phyloP scores from a whole-genome alignment of 2,113 vertebrate genomes.

The Eulacestoma nigropectus region DNA sequence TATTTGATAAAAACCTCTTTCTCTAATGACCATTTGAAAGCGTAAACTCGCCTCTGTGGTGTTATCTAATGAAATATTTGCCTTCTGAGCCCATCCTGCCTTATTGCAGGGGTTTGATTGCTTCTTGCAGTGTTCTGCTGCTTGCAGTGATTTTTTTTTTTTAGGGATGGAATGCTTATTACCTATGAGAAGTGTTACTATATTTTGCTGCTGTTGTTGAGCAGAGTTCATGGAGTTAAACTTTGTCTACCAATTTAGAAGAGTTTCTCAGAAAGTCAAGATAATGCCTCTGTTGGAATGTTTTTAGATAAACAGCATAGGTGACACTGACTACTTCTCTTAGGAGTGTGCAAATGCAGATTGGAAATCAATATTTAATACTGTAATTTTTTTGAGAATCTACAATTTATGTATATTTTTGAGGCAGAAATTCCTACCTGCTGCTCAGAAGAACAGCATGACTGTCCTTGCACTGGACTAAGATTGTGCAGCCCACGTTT shows the following conservation, averaged over 20 bases:
- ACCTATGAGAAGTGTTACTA: neutral
- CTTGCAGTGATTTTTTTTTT: neutral
- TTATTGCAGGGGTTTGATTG: neutral
- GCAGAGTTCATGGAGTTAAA: neutral
- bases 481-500: neutral
- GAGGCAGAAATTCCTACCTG: neutral
- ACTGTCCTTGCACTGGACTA: rapidly evolving
- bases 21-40: neutral
- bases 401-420: neutral
- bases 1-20: neutral
- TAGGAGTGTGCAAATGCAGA: neutral
- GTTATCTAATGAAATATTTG: neutral
- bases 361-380: neutral
- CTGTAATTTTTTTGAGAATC: neutral
- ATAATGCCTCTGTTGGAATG: neutral
- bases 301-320: neutral
- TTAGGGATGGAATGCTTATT: neutral
- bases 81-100: neutral
- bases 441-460: neutral
- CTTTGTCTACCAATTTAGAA: neutral
- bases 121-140: neutral
- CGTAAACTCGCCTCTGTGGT: neutral
- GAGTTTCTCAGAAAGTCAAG: neutral
- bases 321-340: neutral
- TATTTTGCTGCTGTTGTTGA: conserved; percentile 15